Evolutionary conservation across 2,797 vertebrate species (phyloP).

Genomic region (Merluccius polli): DNA sequence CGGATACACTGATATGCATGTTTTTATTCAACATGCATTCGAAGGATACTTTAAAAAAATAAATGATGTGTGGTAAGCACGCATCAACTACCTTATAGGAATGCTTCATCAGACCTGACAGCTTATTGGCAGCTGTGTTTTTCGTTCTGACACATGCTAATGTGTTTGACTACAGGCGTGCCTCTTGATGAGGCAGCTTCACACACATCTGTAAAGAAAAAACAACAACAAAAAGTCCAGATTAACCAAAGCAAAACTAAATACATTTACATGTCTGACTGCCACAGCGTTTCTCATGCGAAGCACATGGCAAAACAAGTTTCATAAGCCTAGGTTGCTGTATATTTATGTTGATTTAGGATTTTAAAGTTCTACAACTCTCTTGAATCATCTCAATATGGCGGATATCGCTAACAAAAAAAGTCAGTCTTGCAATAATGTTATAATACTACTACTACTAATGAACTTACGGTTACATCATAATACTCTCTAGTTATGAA

Average conservation of each 20-base stretch:
- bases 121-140: background rate
- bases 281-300: too few relatives aligned
- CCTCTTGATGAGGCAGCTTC: constrained; percentile 2
- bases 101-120: background rate
- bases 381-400: too few relatives aligned
- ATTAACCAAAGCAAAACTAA: background rate
- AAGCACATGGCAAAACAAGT: too few relatives aligned
- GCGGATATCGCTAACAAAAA: too few relatives aligned
- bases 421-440: background rate
- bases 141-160: background rate
- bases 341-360: too few relatives aligned
- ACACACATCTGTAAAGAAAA: background rate
- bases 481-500: constrained; percentile 33
- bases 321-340: too few relatives aligned
- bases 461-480: background rate
- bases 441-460: background rate
- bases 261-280: background rate
- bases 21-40: background rate
- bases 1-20: background rate
- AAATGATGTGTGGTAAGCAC: background rate
- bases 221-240: background rate
- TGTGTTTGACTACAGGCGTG: constrained; percentile 21
- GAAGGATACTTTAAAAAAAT: background rate
- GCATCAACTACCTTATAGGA: background rate
- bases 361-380: too few relatives aligned